Percentiles rank a stretch among this genome's conserved stretches.
Evolutionary conservation across 2,113 vertebrate genomes (phyloP).

Genomic region (Falcunculus frontatus): DNA sequence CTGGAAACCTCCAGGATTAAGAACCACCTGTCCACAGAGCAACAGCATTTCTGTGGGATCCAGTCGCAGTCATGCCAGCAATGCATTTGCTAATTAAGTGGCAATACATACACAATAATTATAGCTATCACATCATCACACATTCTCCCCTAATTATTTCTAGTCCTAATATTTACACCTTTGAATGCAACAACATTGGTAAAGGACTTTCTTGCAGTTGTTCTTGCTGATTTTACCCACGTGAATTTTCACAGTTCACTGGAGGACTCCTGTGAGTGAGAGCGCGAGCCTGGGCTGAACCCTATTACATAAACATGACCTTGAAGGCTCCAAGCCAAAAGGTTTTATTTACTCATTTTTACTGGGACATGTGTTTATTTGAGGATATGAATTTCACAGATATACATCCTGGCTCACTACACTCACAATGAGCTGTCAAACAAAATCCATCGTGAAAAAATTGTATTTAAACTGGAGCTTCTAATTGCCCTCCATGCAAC

Average conservation of each 20-base stretch:
- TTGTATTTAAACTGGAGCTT: not conserved
- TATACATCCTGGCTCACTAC: not conserved
- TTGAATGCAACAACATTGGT: not conserved
- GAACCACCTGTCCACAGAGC: not conserved
- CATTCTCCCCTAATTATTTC: not conserved
- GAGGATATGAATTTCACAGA: not conserved
- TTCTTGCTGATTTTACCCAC: not conserved
- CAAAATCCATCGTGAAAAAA: not conserved
- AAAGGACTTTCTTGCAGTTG: not conserved
- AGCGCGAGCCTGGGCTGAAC: not conserved
- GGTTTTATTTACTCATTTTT: not conserved
- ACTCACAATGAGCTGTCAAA: not conserved
- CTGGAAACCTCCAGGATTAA: not conserved
- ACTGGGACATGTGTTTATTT: not conserved
- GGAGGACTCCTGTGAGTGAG: not conserved
- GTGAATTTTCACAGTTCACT: not conserved
- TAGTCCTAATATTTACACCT: not conserved
- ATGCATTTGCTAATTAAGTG: constrained; percentile 28
- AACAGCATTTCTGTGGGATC: not conserved
- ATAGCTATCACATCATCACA: not conserved
- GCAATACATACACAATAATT: constrained; percentile 7
- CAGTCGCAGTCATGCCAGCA: not conserved
- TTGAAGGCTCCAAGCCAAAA: not conserved
- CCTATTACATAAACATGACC: not conserved
- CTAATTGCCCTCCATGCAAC: not conserved